Percentiles rank a stretch among this genome's conserved stretches.
phyloP scores from a whole-genome alignment of 2,113 vertebrate species.

The Aldabrachelys gigantea region DNA sequence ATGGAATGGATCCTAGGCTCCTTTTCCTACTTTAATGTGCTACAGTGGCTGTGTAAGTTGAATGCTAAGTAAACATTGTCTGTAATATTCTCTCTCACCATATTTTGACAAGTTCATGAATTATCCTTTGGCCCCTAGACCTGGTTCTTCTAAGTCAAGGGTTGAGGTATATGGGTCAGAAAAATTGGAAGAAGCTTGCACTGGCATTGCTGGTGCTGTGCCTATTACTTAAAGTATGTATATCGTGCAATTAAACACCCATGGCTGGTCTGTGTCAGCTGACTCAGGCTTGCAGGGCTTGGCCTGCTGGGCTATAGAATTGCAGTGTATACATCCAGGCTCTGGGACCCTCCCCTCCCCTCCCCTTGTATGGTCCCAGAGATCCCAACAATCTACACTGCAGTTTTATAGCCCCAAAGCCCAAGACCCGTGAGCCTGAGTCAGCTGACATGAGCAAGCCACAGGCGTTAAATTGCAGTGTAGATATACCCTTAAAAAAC shows the following conservation, averaged over 20 bases:
- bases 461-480: background rate
- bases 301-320: background rate
- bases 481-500: background rate
- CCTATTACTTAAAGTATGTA: background rate
- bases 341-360: too few relatives aligned
- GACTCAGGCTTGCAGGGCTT: background rate
- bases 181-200: background rate
- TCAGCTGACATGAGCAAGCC: background rate
- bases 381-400: background rate
- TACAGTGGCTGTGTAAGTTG: background rate
- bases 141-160: rapidly evolving
- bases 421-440: background rate
- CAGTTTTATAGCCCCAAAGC: background rate
- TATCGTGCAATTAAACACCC: background rate
- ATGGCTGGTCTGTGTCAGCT: background rate
- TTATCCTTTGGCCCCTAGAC: background rate
- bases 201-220: background rate
- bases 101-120: background rate
- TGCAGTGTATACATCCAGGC: background rate
- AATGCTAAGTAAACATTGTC: background rate
- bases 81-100: background rate
- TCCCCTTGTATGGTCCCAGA: background rate
- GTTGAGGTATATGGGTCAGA: rapidly evolving
- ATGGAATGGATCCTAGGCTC: rapidly evolving
- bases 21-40: background rate